Evolutionary conservation across 1,140 invertebrate genomes (phyloP), one percentile per base, ranked within the genome.

Genomic region (Platyura marginata): DNA sequence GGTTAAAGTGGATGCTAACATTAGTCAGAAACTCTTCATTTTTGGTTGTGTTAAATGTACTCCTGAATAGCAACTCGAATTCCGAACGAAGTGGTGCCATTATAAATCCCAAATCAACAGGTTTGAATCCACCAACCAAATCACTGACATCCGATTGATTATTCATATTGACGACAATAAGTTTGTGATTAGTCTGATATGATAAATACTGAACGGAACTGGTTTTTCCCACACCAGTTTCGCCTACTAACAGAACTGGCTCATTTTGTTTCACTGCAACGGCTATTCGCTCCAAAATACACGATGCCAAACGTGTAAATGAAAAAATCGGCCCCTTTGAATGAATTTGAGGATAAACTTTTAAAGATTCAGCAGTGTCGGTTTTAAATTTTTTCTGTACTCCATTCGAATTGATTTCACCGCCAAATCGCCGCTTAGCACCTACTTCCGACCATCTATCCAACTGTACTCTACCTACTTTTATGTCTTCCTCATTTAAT

Each of bases 161-260:
- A 59, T 96, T 98, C 82, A 99, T 88, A 61, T 99, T 99, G n/a
- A 99, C 85, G 0, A 98, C 92, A 33, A 86, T 69, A 11, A 99
- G 65, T 56, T 81, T 84, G 48, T 89, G 75, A 11, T 83, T 79
- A 0, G 82, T 77, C 47, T 80, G 75, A 47, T 79, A 70, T 0
- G 94, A 89, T 16, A 99, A 64, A 60, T 86, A 91, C 58, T 98
- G 95, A 22, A 99, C 73, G 0, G 83, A 78, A n/a, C 88, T 88
- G 0, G 96, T 99, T 69, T 99, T 99, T 10, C 96, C 95, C 11
- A 90, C 93, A 35, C 95, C 96, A 1, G 95, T 99, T 67, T 99
- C 96, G 38, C 96, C 96, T 1, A 97, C 91, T 5, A 99, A 63
- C 8, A 99, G 63, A 2, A 98, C 85, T 0, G 94, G 88, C 62